Conservation (phyloP, 2,797 vertebrate genomes). For the Catharus ustulatus region DNA sequence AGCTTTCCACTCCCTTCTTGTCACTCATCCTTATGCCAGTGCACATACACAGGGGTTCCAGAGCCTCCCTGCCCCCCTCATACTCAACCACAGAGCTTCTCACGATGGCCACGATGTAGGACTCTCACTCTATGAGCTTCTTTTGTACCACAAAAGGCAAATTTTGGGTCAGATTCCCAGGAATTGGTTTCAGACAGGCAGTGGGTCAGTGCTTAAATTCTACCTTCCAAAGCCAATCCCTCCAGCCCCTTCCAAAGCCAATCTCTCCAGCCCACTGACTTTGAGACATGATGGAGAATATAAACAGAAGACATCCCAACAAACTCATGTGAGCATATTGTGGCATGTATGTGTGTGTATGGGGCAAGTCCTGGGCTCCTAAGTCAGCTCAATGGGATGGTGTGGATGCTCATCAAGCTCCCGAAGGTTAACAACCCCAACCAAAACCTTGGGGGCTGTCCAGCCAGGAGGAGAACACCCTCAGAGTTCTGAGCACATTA, state of each 20-base stretch:
- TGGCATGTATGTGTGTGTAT: not conserved
- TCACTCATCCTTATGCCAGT: not conserved
- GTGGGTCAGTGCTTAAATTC: not conserved
- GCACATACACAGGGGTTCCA: not conserved
- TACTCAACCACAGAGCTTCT: not conserved
- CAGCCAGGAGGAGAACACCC: not conserved
- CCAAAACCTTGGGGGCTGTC: not conserved
- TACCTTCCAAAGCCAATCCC: not conserved
- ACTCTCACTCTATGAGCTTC: not conserved
- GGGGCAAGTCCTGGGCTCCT: not conserved
- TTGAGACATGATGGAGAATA: not conserved
- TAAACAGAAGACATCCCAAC: not conserved
- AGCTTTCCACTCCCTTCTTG: not conserved
- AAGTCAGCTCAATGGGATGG: not conserved
- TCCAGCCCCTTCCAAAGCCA: not conserved
- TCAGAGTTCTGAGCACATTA: not conserved
- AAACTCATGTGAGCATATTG: not conserved
- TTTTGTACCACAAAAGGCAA: not conserved
- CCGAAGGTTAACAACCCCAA: not conserved
- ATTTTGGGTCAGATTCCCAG: not conserved
- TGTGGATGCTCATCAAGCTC: not conserved
- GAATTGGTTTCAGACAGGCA: not conserved
- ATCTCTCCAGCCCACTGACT: not conserved
- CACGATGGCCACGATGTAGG: accelerated
- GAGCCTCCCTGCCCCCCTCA: not conserved